These are phyloP conservation scores for Sycophila texana DNA, from an alignment of 2,888 invertebrate species.

Conservation along the genomic window DNA sequence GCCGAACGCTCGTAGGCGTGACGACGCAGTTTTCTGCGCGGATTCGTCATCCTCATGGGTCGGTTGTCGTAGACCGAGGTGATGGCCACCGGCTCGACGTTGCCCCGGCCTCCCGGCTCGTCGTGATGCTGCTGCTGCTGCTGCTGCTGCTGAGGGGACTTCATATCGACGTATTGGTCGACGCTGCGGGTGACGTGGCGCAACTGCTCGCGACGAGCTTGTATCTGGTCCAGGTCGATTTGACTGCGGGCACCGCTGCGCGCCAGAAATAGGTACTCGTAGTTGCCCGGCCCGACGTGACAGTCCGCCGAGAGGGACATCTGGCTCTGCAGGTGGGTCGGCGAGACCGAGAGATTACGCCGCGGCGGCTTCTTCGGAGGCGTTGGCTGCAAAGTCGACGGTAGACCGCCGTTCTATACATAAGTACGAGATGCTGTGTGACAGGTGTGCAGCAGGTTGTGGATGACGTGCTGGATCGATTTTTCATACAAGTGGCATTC, in stretches of 20 bases:
- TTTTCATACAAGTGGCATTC: background rate
- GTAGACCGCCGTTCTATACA: conserved; percentile 48
- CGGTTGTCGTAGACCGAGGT: conserved; percentile 86
- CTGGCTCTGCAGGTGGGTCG: conserved; percentile 83
- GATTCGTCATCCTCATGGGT: conserved; percentile 84
- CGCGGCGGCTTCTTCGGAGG: conserved; percentile 94
- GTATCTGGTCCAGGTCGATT: conserved; percentile 83
- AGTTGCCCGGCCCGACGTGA: conserved; percentile 80
- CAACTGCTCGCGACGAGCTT: conserved; percentile 77
- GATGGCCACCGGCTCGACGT: conserved; percentile 83
- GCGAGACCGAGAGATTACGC: conserved; percentile 89
- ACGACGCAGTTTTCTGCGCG: conserved; percentile 82
- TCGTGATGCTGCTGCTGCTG: conserved; percentile 65
- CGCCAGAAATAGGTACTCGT: conserved; percentile 81
- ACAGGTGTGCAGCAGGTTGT: background rate
- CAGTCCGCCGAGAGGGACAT: conserved; percentile 79
- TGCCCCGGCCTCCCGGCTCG: conserved; percentile 49
- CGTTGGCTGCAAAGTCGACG: conserved; percentile 80
- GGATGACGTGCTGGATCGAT: conserved; percentile 17
- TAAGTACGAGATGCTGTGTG: conserved; percentile 22
- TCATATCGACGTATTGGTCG: conserved; percentile 88
- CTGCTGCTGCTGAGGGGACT: conserved; percentile 77
- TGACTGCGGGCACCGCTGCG: conserved; percentile 81
- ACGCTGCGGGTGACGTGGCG: conserved; percentile 83
- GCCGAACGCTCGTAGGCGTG: conserved; percentile 77